Conservation (phyloP, 2,797 vertebrate species). For the Myotis daubentonii region DNA sequence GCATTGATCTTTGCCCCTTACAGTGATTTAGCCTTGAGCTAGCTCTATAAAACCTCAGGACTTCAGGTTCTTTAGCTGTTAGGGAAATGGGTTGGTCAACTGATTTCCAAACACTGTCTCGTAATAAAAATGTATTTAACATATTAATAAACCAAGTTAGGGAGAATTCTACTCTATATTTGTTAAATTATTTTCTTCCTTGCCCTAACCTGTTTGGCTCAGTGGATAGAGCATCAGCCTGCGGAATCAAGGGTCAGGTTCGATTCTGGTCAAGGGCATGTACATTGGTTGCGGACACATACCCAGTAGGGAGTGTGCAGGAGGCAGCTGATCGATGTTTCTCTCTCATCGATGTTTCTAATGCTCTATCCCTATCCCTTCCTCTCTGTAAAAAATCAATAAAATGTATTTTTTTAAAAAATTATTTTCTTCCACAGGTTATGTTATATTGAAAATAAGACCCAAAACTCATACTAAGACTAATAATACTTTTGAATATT, state of each 20-base stretch:
- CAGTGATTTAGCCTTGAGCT: neutral
- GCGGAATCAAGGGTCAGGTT: too few relatives aligned
- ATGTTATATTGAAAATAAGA: neutral
- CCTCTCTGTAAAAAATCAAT: too few relatives aligned
- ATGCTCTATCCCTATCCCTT: too few relatives aligned
- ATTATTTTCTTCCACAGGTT: neutral
- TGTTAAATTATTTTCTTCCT: neutral
- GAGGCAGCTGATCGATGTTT: too few relatives aligned
- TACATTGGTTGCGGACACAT: too few relatives aligned
- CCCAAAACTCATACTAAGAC: neutral
- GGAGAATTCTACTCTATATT: neutral
- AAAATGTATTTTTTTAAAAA: too few relatives aligned
- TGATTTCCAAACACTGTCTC: neutral
- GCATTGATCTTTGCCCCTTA: neutral
- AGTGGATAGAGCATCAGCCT: too few relatives aligned
- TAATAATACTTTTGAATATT: slow-evolving; percentile 6
- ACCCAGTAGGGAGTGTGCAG: too few relatives aligned
- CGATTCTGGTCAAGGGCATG: too few relatives aligned
- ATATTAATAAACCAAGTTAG: neutral
- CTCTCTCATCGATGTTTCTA: too few relatives aligned
- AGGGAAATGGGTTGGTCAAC: neutral
- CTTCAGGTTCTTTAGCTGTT: neutral
- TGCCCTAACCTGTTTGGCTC: too few relatives aligned
- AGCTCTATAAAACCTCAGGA: neutral
- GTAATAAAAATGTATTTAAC: neutral